Evolutionary conservation across 2,888 invertebrate genomes (phyloP).

Genomic region (Himalopsyche kuldschensis): DNA sequence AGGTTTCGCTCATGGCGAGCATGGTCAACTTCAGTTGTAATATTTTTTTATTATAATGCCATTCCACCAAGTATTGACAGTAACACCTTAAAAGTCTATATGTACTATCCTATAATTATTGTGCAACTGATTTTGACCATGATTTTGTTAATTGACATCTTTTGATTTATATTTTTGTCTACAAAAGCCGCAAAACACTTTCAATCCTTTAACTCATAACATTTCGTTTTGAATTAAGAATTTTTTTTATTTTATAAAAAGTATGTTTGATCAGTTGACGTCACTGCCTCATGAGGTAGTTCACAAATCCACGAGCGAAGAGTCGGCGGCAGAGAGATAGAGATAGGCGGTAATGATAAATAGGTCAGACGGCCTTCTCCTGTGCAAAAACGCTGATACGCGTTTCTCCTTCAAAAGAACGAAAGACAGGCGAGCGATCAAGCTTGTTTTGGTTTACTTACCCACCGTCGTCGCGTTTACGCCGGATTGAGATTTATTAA

Average conservation of each 20-base stretch:
- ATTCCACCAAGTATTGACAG: too few relatives aligned
- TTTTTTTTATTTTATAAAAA: neutral
- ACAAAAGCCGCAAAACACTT: too few relatives aligned
- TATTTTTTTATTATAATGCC: too few relatives aligned
- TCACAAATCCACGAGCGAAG: neutral
- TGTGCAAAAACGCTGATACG: slow-evolving; percentile 29
- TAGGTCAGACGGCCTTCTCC: slow-evolving; percentile 27
- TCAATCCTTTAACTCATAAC: too few relatives aligned
- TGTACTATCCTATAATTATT: too few relatives aligned
- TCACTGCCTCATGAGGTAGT: neutral
- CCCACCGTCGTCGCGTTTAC: neutral
- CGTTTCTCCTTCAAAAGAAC: slow-evolving; percentile 5
- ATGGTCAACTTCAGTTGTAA: too few relatives aligned
- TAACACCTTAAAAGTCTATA: too few relatives aligned
- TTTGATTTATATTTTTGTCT: too few relatives aligned
- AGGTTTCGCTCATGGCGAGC: too few relatives aligned
- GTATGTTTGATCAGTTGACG: neutral
- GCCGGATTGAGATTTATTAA: neutral
- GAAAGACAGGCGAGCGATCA: slow-evolving; percentile 31
- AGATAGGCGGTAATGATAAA: slow-evolving; percentile 9
- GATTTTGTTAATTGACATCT: too few relatives aligned
- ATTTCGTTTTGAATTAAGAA: too few relatives aligned
- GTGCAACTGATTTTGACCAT: too few relatives aligned
- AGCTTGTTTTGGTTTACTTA: slow-evolving; percentile 30
- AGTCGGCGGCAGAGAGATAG: neutral